Percentiles rank a stretch among this genome's conserved stretches.
These are phyloP conservation scores for Laticauda colubrina DNA, from an alignment of 2,113 vertebrate genomes.

Conservation along the genomic window DNA sequence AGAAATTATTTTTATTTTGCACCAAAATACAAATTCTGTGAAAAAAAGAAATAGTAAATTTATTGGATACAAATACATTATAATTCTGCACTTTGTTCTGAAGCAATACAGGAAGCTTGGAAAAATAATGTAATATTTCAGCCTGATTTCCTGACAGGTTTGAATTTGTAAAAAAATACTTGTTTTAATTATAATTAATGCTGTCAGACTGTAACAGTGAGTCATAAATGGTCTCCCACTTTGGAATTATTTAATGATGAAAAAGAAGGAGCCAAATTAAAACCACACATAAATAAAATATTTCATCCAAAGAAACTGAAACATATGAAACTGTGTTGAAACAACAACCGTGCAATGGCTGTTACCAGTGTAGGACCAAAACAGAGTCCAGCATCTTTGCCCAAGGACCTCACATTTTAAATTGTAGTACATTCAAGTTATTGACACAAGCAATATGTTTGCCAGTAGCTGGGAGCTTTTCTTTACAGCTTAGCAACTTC, in stretches of 20 bases:
- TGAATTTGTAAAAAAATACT: background rate
- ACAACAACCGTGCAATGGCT: background rate
- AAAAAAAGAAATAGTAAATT: background rate
- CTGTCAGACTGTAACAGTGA: background rate
- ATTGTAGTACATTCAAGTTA: background rate
- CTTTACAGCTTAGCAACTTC: conserved; percentile 15
- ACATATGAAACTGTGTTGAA: background rate
- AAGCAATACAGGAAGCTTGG: background rate
- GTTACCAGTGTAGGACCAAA: background rate
- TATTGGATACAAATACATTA: background rate
- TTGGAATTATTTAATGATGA: background rate
- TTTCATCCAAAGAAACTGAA: background rate
- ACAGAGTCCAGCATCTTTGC: background rate
- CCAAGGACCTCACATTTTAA: background rate
- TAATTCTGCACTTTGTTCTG: background rate
- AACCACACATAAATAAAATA: background rate
- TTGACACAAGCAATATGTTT: background rate
- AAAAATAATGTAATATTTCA: background rate
- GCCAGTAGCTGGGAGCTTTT: conserved; percentile 4
- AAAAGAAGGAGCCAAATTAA: background rate
- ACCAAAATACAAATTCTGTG: background rate
- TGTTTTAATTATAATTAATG: background rate
- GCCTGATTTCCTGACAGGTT: background rate
- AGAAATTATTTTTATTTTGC: background rate
- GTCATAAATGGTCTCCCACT: background rate